A percentile compares a stretch with the other conserved stretches of the same genome.
Conservation (phyloP, 1,140 invertebrate genomes). For the Thaumetopoea pityocampa region DNA sequence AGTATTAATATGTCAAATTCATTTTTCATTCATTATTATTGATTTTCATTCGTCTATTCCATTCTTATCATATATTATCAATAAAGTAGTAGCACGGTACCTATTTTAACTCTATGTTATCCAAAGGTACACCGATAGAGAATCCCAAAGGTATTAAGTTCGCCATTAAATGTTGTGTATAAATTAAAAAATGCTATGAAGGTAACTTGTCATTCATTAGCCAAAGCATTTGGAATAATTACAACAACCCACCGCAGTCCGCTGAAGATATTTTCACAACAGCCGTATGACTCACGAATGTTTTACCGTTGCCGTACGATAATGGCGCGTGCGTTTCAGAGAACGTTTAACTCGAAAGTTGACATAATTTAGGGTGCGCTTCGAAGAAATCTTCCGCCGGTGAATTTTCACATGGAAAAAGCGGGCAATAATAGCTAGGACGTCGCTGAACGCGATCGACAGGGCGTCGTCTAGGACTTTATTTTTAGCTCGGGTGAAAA, state of each 20-base stretch:
- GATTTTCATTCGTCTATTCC: too few species aligned
- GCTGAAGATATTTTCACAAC: constrained; percentile 10
- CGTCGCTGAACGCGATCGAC: constrained; percentile 19
- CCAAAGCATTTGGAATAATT: constrained; percentile 7
- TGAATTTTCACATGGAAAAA: constrained; percentile 19
- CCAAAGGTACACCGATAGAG: too few species aligned
- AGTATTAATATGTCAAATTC: too few species aligned
- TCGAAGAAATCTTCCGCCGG: constrained; percentile 11
- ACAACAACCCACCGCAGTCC: constrained; percentile 3
- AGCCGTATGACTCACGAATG: constrained; percentile 10
- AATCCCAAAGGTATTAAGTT: too few species aligned
- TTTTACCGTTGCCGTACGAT: constrained; percentile 10
- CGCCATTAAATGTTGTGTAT: too few species aligned
- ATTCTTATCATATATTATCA: too few species aligned
- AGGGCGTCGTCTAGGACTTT: constrained; percentile 30
- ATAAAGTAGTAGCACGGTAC: too few species aligned
- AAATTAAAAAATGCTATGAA: too few species aligned
- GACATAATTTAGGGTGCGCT: constrained; percentile 13
- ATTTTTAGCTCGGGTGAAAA: constrained; percentile 72
- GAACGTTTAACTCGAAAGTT: constrained; percentile 15
- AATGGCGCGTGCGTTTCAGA: constrained; percentile 19
- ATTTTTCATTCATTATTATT: too few species aligned
- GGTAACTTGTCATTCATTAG: too few species aligned
- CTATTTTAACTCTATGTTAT: too few species aligned
- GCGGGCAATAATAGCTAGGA: constrained; percentile 19